Evolutionary conservation across 2,113 vertebrate genomes (phyloP).

Genomic region (Mesocricetus auratus): DNA sequence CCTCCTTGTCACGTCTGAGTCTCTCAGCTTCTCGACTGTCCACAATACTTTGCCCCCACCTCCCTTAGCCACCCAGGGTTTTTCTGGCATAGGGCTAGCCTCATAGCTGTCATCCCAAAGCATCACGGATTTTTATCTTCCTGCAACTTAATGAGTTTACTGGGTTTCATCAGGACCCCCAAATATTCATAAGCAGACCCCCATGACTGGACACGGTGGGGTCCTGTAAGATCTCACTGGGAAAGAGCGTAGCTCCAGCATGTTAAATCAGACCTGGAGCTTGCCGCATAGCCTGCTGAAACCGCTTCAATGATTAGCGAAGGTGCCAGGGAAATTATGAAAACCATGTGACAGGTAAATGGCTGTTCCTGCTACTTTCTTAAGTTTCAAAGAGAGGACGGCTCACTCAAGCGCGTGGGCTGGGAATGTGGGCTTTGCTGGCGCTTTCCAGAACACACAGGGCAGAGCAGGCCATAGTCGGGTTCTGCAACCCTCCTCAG

Average conservation of each 20-base stretch:
- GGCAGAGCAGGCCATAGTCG: neutral
- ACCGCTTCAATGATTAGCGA: constrained; percentile 20
- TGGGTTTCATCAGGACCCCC: neutral
- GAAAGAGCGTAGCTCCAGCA: neutral
- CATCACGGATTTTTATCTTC: neutral
- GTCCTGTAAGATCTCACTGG: neutral
- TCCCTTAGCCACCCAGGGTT: neutral
- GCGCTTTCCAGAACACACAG: constrained; percentile 61
- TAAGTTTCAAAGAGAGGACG: constrained; percentile 74
- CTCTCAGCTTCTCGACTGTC: neutral
- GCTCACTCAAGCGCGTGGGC: constrained; percentile 44
- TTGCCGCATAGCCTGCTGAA: neutral
- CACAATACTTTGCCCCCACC: neutral
- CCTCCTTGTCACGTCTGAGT: neutral
- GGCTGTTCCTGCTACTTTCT: constrained; percentile 70
- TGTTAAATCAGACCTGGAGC: neutral
- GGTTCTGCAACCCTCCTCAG: constrained; percentile 33
- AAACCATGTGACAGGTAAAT: constrained; percentile 77
- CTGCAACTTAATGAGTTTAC: neutral
- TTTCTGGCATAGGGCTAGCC: neutral
- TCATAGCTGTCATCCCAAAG: neutral
- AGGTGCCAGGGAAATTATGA: constrained; percentile 76
- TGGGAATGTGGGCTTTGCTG: constrained; percentile 57
- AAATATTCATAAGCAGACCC: constrained; percentile 41
- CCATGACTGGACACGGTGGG: neutral